A percentile compares a stretch with the other conserved stretches of the same genome.
These are phyloP conservation scores for Pseudomyrmex sp. DNA, from an alignment of 1,140 invertebrate genomes.

Conservation along the genomic window DNA sequence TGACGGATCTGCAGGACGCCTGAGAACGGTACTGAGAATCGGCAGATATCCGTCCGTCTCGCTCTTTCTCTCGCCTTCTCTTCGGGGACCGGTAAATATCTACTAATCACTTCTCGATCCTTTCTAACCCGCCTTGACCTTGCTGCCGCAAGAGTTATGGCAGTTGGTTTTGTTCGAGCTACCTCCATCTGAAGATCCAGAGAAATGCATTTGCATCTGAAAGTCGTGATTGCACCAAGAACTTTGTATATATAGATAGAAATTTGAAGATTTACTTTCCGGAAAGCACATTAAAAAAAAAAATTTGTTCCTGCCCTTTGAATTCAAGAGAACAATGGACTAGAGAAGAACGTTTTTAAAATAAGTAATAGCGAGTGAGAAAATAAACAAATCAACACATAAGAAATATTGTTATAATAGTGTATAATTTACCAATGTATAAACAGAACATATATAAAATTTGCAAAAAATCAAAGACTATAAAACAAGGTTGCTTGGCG, in stretches of 20 bases:
- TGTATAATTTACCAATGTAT: constrained; percentile 36
- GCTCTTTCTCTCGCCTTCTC: constrained; percentile 39
- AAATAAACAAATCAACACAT: not conserved
- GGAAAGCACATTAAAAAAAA: not conserved
- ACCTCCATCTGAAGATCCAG: constrained; percentile 43
- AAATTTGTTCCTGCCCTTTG: not conserved
- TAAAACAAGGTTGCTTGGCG: constrained; percentile 25
- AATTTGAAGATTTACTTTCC: not conserved
- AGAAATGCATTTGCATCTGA: constrained; percentile 37
- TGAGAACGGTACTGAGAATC: constrained; percentile 68
- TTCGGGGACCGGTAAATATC: constrained; percentile 71
- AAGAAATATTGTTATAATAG: not conserved
- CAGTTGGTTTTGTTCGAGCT: constrained; percentile 73
- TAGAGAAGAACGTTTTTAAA: not conserved
- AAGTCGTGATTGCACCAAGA: not conserved
- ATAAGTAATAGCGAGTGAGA: not conserved
- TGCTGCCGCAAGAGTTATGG: constrained; percentile 70
- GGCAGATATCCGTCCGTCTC: constrained; percentile 45
- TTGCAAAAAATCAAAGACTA: constrained; percentile 47
- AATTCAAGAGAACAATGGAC: not conserved
- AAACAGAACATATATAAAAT: constrained; percentile 48
- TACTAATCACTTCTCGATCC: constrained; percentile 79
- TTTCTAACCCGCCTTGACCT: constrained; percentile 73
- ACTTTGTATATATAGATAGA: not conserved
- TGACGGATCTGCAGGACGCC: constrained; percentile 68